Conservation (phyloP, 2,888 invertebrate genomes). For the Nomada fucata region DNA sequence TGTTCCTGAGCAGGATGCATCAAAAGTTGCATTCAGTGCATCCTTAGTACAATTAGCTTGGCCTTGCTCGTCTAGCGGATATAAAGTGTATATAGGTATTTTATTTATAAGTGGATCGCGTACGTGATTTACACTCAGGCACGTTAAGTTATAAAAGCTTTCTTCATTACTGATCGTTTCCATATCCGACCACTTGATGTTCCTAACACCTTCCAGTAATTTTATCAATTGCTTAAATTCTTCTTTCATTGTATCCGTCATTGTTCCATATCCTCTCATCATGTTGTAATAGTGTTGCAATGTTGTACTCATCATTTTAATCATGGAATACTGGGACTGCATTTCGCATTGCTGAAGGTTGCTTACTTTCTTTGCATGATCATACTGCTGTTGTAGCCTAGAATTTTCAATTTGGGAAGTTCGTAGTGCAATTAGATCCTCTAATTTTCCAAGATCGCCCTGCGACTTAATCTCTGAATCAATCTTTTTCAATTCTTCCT, state of each 20-base stretch:
- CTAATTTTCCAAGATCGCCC: constrained; percentile 63
- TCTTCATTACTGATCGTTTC: constrained; percentile 77
- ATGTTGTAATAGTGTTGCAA: constrained; percentile 87
- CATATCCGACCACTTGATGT: constrained; percentile 87
- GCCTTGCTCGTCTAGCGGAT: constrained; percentile 2
- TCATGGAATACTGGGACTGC: constrained; percentile 85
- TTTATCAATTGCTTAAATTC: constrained; percentile 87
- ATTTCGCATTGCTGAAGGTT: constrained; percentile 85
- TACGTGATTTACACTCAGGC: constrained; percentile 73
- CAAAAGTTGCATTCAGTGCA: constrained; percentile 57
- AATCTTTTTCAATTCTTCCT: constrained; percentile 71
- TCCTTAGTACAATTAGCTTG: constrained; percentile 21
- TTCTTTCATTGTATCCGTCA: constrained; percentile 85
- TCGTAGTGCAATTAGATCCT: constrained; percentile 67
- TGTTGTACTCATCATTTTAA: constrained; percentile 85
- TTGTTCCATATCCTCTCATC: constrained; percentile 86
- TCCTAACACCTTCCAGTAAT: constrained; percentile 86
- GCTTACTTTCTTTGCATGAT: constrained; percentile 84
- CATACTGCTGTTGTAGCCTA: constrained; percentile 81
- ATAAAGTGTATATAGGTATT: constrained; percentile 62
- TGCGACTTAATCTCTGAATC: constrained; percentile 70
- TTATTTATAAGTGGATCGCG: constrained; percentile 72
- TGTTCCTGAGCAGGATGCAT: constrained; percentile 12
- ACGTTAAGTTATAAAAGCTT: constrained; percentile 77
- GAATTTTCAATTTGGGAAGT: constrained; percentile 76